Base-by-base conservation (phyloP, 2,888 invertebrate species). In the Perizoma affinitatum region DNA sequence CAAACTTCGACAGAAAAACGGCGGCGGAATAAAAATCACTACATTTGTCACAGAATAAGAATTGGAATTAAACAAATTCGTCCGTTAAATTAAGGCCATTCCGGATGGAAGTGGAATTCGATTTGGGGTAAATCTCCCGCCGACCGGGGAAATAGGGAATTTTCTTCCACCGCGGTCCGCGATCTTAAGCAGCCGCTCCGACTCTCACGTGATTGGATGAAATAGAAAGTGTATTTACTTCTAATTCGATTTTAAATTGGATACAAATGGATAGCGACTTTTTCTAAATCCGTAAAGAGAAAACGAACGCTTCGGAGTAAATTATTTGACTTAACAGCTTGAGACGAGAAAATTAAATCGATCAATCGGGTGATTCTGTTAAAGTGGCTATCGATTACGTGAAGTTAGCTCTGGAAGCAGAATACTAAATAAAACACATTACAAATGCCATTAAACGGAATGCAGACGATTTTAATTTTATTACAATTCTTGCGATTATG, bases 1-100 rank as follows among this genome's bases (percentile, higher is more conserved):
- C 57, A 64, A 77, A 76, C 71, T 77, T 76, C 56, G 54, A 58
- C 67, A 63, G 70, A 73, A 75, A 73, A 69, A 84, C 85, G 82
- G 63, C 66, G 74, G 56, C 76, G 75, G 88, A 88, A 89, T 89
- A 87, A 88, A 88, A 88, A 90, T 88, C 86, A 86, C 83, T 84
- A 90, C 88, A 88, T 91, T 90, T 87, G 88, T 90, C 90, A 89
- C 88, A 83, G 90, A 83, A 86, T 85, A 87, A 87, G 88, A 90
- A 90, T 90, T 85, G 88, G 90, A 90, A 91, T 91, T 90, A 90
- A 86, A 90, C 89, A 90, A 90, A 90, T 90, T 90, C 89, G 87
- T 84, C 87, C 87, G 89, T 91, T 90, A 90, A 91, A 91, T 91
- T 91, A 90, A 87, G 86, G 86, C 85, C 80, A 85, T 88, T 88